Conservation (phyloP, 2,113 vertebrate species). For the Halcyon malimbica region DNA sequence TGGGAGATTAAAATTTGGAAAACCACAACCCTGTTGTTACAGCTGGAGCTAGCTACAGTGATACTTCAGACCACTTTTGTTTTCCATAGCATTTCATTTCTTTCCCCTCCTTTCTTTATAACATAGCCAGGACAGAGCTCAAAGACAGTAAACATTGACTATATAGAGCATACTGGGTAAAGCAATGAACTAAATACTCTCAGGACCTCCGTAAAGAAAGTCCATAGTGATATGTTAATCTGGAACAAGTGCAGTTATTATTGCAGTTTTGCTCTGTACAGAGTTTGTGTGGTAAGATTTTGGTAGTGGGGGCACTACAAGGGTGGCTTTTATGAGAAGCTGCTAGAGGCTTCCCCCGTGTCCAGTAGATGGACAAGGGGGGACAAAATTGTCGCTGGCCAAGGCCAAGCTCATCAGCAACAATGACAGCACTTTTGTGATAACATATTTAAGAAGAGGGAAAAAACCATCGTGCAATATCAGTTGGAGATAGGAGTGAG, state of each 20-base stretch:
- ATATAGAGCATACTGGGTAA: background rate
- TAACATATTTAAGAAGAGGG: background rate
- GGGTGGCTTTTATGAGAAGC: background rate
- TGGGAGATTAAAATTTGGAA: conserved; percentile 57
- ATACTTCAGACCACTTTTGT: conserved; percentile 13
- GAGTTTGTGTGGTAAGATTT: rapidly evolving
- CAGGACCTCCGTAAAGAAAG: background rate
- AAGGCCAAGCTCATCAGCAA: background rate
- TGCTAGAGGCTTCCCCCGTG: background rate
- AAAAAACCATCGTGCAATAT: background rate
- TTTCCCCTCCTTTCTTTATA: background rate
- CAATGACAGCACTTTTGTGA: background rate
- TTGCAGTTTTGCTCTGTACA: background rate
- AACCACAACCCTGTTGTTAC: conserved; percentile 42
- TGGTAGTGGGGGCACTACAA: background rate
- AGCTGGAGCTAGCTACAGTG: conserved; percentile 51
- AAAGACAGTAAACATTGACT: background rate
- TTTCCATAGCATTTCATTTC: conserved; percentile 54
- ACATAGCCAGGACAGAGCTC: background rate
- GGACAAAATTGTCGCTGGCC: too few species aligned
- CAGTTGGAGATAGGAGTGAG: background rate
- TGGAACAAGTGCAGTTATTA: background rate
- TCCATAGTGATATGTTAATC: background rate
- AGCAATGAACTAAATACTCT: background rate
- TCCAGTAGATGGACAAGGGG: too few species aligned